Evolutionary conservation across 2,888 invertebrate genomes (phyloP), one percentile per base, ranked within the genome.

Genomic region (Bursaphelenchus okinawaensis): DNA sequence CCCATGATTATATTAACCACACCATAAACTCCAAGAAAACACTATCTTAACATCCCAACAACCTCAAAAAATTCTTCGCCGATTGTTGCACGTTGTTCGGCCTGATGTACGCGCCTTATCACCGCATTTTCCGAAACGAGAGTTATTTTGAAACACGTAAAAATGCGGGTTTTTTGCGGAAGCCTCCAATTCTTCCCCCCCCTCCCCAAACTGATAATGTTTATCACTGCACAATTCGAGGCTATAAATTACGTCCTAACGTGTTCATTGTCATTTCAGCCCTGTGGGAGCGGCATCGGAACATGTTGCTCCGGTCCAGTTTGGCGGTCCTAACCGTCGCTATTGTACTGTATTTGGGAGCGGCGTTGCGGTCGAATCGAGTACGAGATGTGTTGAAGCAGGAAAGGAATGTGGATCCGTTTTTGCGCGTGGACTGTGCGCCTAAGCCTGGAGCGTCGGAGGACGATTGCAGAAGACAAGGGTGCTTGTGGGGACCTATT

Each of bases 381-480:
- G 40, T 40, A 1, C 1, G n/a, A n/a, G 40, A 40, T 1, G 40
- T n/a, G 3, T 40, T 40, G 40, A 16, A 16, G 40, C 16, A n/a
- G 6, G n/a, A n/a, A n/a, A n/a, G n/a, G n/a, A 12, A 40, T 40
- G 62, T 62, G 22, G 63, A 62, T 65, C 62, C 62, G 9, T 19
- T 19, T 6, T n/a, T 24, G 20, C 54, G 75, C 22, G 65, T 78
- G 31, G 77, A 78, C 55, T 78, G 78, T 55, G 68, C 64, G 27
- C 77, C 78, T 1, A 77, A 76, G 52, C 71, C 72, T n/a, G 71
- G 68, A 31, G 70, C 70, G 0, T 64, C 50, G 54, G 69, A 75
- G 55, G 57, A 66, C 12, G 24, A 50, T n/a, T 78, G 78, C 62
- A 70, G 74, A 62, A 69, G 70, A 4, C 63, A 76, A 52, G 78